Evolutionary conservation across 2,888 invertebrate genomes (phyloP), one percentile per base, ranked within the genome.

Genomic region (Hetaerina titia): DNA sequence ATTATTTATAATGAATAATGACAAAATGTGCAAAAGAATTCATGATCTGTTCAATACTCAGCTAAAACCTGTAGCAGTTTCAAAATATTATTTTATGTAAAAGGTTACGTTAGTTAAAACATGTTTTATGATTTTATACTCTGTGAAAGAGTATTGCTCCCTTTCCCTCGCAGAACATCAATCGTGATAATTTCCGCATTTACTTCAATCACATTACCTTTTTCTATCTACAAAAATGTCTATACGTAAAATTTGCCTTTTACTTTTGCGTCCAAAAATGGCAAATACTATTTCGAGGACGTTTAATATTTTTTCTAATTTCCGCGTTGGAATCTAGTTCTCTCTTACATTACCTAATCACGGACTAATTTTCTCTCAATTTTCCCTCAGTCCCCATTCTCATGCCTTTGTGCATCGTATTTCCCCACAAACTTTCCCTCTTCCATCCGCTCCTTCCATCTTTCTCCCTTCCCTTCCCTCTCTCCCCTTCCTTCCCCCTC

Each of bases 351-450:
- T n/a, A 6, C 57, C 19, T 56, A 89, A 58, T 90, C 63, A 45
- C 63, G 31, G 63, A 64, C 90, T 89, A 58, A 58, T 89, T n/a
- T 89, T 89, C 58, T 58, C 89, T 89, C 57, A 57, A n/a, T 57
- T 89, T 56, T 89, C 56, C 58, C 89, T 5, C 31, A 11, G 22
- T 89, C n/a, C 89, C 58, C 22, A 15, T 13, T 13, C 45, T 89
- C 81, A 31, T 31, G 31, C 81, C 81, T 81, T 81, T 81, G 11
- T 81, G 81, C 81, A 81, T 81, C 81, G 31, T 56, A 22, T 56
- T 92, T 56, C 74, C 69, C 63, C 45, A 56, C 64, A 56, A 69
- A 69, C 69, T 6, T 90, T 63, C 25, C 58, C 88, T 88, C 88
- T 88, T 11, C 88, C 45, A 13, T 25, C 56, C 88, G 15, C 88